Percentiles rank a stretch among this genome's conserved stretches.
Conservation (phyloP, 2,797 vertebrate species). For the Clarias pachynema region DNA sequence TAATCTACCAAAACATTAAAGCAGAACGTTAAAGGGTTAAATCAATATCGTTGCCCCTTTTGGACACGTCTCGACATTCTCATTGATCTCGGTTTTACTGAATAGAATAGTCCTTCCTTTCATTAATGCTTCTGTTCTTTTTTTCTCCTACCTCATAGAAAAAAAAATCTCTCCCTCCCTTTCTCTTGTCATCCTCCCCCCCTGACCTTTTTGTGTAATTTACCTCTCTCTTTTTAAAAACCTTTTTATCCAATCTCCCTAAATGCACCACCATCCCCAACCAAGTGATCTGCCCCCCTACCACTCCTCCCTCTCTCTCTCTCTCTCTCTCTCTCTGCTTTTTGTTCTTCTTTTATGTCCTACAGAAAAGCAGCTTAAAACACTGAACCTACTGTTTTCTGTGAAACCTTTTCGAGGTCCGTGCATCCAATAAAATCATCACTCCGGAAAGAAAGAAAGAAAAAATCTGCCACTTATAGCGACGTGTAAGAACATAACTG, state of each 20-base stretch:
- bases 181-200: conserved; percentile 15
- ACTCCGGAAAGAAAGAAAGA: background rate
- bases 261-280: conserved; percentile 14
- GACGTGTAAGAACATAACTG: conserved; percentile 33
- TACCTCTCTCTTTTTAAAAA: conserved; percentile 29
- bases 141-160: conserved; percentile 10
- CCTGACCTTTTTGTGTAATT: conserved; percentile 33
- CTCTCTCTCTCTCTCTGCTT: background rate
- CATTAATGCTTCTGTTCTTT: conserved; percentile 4
- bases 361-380: conserved; percentile 34
- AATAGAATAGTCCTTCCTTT: conserved; percentile 51
- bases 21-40: background rate
- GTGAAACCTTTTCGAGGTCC: conserved; percentile 59
- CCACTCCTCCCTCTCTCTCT: background rate
- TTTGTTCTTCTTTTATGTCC: conserved; percentile 11
- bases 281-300: background rate
- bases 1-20: no score
- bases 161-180: conserved; percentile 35
- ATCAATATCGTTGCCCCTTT: background rate
- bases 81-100: conserved; percentile 22
- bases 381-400: conserved; percentile 19
- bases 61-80: background rate
- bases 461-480: conserved; percentile 58
- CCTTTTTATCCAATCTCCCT: conserved; percentile 32
- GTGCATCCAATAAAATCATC: conserved; percentile 63